A percentile compares a stretch with the other conserved stretches of the same genome.
Evolutionary conservation across 1,140 invertebrate genomes (phyloP).

Genomic region (Leptopilina clavipes): DNA sequence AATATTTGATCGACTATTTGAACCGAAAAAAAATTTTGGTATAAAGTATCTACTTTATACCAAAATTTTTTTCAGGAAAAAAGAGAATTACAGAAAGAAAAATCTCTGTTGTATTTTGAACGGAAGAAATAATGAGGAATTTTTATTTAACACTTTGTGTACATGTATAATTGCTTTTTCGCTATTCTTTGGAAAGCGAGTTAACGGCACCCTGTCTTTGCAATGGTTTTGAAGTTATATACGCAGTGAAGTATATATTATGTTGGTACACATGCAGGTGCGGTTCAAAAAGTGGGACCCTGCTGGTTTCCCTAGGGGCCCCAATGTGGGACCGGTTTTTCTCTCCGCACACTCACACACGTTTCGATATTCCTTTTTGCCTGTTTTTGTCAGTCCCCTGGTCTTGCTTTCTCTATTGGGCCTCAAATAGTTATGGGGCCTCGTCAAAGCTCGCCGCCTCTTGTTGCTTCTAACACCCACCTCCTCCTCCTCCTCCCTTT

Average conservation of each 20-base stretch:
- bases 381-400: conserved; percentile 48
- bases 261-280: conserved; percentile 53
- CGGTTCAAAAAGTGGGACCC: conserved; percentile 39
- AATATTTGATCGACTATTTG: too few relatives aligned
- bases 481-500: conserved; percentile 42
- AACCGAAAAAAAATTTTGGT: too few relatives aligned
- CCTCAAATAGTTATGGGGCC: conserved; percentile 55
- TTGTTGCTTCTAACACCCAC: conserved; percentile 38
- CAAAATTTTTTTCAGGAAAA: neutral
- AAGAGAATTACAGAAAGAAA: neutral
- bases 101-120: neutral
- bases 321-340: conserved; percentile 54
- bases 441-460: conserved; percentile 49
- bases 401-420: conserved; percentile 58
- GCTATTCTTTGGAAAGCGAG: conserved; percentile 10
- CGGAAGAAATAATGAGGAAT: neutral
- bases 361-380: conserved; percentile 43
- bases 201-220: conserved; percentile 25
- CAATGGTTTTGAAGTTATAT: conserved; percentile 44
- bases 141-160: conserved; percentile 6
- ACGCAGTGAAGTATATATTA: conserved; percentile 48
- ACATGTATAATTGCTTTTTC: neutral
- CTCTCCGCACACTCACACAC: conserved; percentile 37
- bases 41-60: too few relatives aligned
- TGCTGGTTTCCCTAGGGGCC: conserved; percentile 44